Base-by-base conservation (phyloP, 2,888 invertebrate species). In the Heliconius hortense region DNA sequence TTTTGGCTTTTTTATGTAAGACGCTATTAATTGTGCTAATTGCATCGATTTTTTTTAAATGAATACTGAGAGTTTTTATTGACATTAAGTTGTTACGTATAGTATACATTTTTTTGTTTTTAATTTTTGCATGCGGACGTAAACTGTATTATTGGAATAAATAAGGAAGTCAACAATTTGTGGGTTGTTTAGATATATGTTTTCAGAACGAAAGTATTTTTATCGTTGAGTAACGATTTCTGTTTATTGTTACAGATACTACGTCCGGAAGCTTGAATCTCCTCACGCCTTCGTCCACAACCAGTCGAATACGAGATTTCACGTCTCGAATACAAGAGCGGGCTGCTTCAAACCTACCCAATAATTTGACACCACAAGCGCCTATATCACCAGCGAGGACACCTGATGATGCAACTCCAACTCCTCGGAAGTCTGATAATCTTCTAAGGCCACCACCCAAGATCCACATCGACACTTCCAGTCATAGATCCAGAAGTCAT, bases 241-340 rank as follows among this genome's bases (percentile, higher is more conserved):
- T 72, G 64, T 76, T 70, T 76, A 70, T 79, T 76, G 73, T 79
- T 81, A 56, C 90, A 94, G 94, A 94, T 90, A 94, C 94, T 84
- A 95, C 95, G 82, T 95, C 95, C 72, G 95, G 95, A 83, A 95
- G 95, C 81, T 85, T 95, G 82, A 95, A 95, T 86, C 94, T 95
- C 82, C 90, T 95, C 74, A 95, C 95, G 64, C 95, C 95, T 24
- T 94, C 95, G 18, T 95, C 95, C 1, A 95, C 95, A 10, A 95
- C 95, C 74, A 94, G 95, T 75, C 88, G 93, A 62, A 91, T 94
- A 79, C 82, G 90, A 60, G 95, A 95, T 82, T 95, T 95, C 86
- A 95, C 95, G 35, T 94, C 95, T 39, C 93, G 95, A 62, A 93
- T 95, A 71, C 94, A 95, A 77, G 95, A 95, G 82, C 90, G 95